phyloP scores from a whole-genome alignment of 2,888 invertebrate genomes.

The Ennomos quercinarius region DNA sequence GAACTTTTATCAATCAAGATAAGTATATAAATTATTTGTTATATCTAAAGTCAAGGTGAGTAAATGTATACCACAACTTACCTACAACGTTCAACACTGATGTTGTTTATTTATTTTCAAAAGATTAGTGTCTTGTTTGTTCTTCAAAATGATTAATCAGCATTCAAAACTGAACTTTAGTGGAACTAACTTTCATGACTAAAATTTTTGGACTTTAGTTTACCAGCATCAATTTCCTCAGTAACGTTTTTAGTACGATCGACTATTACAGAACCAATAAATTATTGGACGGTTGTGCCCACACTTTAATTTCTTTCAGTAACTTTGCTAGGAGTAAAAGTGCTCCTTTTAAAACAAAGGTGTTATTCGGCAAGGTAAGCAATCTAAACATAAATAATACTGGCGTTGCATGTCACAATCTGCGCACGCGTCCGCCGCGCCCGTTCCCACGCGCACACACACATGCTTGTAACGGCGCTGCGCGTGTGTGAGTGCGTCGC shows the following conservation, averaged over 20 bases:
- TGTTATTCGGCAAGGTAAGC: slow-evolving; percentile 31
- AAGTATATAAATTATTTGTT: slow-evolving; percentile 19
- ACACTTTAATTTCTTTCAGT: no score
- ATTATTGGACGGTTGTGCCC: no score
- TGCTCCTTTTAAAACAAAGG: neutral
- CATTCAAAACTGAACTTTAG: slow-evolving; percentile 8
- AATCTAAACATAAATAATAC: slow-evolving; percentile 55
- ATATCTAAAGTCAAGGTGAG: slow-evolving; percentile 28
- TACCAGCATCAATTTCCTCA: no score
- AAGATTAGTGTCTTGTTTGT: neutral
- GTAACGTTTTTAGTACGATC: no score
- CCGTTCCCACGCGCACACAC: slow-evolving; percentile 81
- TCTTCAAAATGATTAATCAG: neutral
- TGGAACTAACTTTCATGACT: no score
- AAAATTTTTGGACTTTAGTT: no score
- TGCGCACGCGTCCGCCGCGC: slow-evolving; percentile 77
- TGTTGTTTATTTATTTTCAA: slow-evolving; percentile 1
- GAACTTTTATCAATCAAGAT: slow-evolving; percentile 27
- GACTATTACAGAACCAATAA: no score
- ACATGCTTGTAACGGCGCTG: slow-evolving; percentile 40
- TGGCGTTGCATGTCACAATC: slow-evolving; percentile 69
- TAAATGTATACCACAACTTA: slow-evolving; percentile 18
- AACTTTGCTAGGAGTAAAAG: no score
- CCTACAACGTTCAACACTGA: slow-evolving; percentile 1
- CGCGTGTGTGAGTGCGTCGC: slow-evolving; percentile 57